phyloP scores from a whole-genome alignment of 2,113 vertebrate species.

The Todiramphus chloris region DNA sequence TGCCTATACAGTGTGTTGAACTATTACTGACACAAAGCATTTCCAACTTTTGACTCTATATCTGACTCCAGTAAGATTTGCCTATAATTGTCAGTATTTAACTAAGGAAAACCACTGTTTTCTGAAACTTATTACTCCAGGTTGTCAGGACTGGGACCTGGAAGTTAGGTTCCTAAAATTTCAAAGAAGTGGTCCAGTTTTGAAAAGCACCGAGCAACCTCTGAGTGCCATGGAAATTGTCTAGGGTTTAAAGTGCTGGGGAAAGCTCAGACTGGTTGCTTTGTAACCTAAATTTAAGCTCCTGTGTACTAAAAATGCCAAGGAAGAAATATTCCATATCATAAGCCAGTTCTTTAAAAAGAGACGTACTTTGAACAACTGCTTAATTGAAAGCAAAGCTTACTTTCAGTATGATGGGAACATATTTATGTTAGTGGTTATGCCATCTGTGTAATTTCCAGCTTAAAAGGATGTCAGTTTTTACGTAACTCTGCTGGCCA shows the following conservation, averaged over 20 bases:
- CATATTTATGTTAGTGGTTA: neutral
- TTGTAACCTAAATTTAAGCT: conserved; percentile 35
- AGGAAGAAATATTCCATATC: neutral
- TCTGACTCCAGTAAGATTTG: neutral
- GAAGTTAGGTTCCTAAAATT: neutral
- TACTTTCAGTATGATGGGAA: neutral
- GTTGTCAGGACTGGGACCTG: neutral
- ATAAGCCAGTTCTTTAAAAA: conserved; percentile 1
- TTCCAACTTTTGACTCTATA: neutral
- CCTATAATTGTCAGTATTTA: neutral
- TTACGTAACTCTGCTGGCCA: neutral
- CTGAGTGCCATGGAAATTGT: neutral
- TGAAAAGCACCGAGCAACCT: neutral
- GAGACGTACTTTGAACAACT: neutral
- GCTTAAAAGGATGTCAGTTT: neutral
- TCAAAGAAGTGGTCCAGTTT: neutral
- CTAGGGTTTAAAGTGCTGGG: neutral
- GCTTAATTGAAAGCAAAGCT: conserved; percentile 32
- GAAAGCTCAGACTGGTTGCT: conserved; percentile 5
- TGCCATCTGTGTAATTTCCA: neutral
- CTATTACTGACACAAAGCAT: neutral
- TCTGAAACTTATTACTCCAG: neutral
- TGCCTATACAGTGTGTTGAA: neutral
- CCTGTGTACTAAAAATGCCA: conserved; percentile 24
- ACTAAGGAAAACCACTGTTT: neutral